Percentiles rank a stretch among this genome's conserved stretches.
Evolutionary conservation across 2,797 vertebrate genomes (phyloP).

Genomic region (Clarias pachynema): DNA sequence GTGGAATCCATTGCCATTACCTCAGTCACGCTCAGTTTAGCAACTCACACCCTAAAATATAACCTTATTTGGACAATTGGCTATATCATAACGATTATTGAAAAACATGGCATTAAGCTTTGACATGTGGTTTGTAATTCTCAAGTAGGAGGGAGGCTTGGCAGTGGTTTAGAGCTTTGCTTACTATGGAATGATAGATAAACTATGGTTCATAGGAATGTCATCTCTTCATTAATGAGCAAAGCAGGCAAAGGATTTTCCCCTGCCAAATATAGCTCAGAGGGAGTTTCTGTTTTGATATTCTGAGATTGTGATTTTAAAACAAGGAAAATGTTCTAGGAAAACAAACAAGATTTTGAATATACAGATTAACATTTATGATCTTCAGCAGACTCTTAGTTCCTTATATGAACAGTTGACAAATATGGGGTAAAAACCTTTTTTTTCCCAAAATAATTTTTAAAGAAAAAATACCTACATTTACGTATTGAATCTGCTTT

Average conservation of each 20-base stretch:
- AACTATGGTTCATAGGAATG: constrained; percentile 45
- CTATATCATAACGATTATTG: constrained; percentile 52
- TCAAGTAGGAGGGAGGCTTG: constrained; percentile 32
- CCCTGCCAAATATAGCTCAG: not conserved
- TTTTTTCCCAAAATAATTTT: no score
- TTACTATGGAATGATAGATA: constrained; percentile 44
- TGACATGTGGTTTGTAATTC: constrained; percentile 43
- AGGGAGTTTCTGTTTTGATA: constrained; percentile 1
- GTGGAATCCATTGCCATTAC: constrained; percentile 74
- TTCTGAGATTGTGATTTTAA: not conserved
- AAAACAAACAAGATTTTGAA: constrained; percentile 3
- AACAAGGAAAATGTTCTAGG: not conserved
- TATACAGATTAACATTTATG: not conserved
- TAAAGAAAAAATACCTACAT: no score
- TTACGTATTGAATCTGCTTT: no score
- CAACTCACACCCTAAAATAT: constrained; percentile 50
- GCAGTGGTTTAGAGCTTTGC: constrained; percentile 37
- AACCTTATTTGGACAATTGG: constrained; percentile 65
- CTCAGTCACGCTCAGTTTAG: constrained; percentile 60
- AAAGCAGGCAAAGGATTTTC: not conserved
- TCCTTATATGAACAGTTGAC: not conserved
- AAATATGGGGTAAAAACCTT: no score
- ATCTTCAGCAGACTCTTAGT: not conserved
- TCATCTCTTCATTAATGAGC: constrained; percentile 4
- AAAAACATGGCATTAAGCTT: constrained; percentile 49